A percentile compares a stretch with the other conserved stretches of the same genome.
Conservation (phyloP, 2,113 vertebrate genomes). For the Microcebus ravelobensis region DNA sequence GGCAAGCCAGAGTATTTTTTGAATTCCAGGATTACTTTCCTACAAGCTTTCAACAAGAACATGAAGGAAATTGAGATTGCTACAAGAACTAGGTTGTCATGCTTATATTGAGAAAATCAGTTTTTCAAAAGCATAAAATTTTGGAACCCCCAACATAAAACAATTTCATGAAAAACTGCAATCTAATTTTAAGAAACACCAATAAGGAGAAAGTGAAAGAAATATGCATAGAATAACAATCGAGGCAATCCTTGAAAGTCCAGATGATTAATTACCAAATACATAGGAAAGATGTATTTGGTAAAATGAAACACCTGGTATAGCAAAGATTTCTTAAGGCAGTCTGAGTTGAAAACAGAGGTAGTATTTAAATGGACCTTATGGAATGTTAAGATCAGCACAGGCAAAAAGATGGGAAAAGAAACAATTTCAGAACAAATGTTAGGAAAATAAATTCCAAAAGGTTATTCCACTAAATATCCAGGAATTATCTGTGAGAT, state of each 20-base stretch:
- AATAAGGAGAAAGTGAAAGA: not conserved
- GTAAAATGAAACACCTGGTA: not conserved
- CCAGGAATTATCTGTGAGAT: not conserved
- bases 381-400: not conserved
- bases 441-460: not conserved
- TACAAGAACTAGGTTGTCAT: not conserved
- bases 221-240: not conserved
- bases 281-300: conserved; percentile 2
- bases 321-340: not conserved
- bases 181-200: not conserved
- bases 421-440: not conserved
- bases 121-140: conserved; percentile 15
- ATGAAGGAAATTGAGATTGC: not conserved
- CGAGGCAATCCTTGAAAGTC: not conserved
- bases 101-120: not conserved
- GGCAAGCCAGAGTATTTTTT: not conserved
- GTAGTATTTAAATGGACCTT: not conserved
- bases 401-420: not conserved
- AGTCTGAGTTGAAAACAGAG: not conserved
- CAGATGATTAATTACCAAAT: not conserved
- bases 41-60: not conserved
- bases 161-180: not conserved
- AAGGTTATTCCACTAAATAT: not conserved
- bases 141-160: not conserved
- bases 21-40: not conserved